phyloP scores from a whole-genome alignment of 2,113 vertebrate species.

The Hypanus sabinus region DNA sequence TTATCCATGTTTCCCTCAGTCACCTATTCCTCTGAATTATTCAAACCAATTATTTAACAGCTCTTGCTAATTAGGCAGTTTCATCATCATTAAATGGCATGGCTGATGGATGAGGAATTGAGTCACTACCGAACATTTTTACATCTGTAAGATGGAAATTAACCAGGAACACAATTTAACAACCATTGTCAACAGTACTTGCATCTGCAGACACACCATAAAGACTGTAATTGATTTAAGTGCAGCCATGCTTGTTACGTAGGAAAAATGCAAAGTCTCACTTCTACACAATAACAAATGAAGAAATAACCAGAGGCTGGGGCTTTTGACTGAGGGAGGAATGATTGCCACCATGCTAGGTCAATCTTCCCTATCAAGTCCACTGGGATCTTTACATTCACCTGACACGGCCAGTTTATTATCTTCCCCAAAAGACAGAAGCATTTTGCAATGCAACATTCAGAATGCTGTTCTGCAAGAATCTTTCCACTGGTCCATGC shows the following conservation, averaged over 20 bases:
- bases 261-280: not conserved
- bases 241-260: not conserved
- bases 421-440: not conserved
- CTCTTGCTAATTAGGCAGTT: not conserved
- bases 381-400: not conserved
- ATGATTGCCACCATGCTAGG: not conserved
- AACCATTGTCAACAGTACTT: not conserved
- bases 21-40: not conserved
- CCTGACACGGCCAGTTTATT: not conserved
- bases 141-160: not conserved
- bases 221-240: not conserved
- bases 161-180: not conserved
- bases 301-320: not conserved
- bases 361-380: not conserved
- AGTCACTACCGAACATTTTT: not conserved
- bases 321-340: not conserved
- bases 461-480: not conserved
- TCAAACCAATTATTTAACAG: not conserved
- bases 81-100: not conserved
- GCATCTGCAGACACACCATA: not conserved
- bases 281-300: not conserved
- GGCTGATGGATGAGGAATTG: not conserved
- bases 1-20: not conserved
- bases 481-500: not conserved
- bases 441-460: not conserved